These are phyloP conservation scores for Manis pentadactyla DNA, from an alignment of 2,797 vertebrate species.

Conservation along the genomic window DNA sequence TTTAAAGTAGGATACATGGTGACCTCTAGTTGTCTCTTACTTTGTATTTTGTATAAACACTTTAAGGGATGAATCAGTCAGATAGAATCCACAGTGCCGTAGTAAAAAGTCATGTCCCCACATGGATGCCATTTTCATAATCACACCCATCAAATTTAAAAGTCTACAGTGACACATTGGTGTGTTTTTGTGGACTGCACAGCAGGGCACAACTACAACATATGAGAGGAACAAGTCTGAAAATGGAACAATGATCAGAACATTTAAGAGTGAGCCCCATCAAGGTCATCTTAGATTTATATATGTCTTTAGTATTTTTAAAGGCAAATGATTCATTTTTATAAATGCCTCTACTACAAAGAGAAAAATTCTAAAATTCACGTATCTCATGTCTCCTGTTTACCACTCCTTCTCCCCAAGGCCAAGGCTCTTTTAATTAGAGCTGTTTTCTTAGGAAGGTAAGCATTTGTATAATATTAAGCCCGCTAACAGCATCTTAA, in stretches of 20 bases:
- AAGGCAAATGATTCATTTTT: background rate
- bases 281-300: background rate
- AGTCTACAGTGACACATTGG: rapidly evolving
- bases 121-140: background rate
- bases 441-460: background rate
- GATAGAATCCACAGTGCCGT: background rate
- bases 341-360: background rate
- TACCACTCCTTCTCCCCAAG: background rate
- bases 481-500: background rate
- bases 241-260: background rate
- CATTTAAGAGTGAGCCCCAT: background rate
- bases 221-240: rapidly evolving
- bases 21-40: background rate
- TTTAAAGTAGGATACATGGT: background rate
- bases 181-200: background rate
- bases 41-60: background rate
- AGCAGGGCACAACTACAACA: no score
- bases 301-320: background rate
- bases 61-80: background rate
- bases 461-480: background rate
- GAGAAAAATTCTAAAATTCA: background rate
- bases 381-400: background rate
- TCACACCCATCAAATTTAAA: rapidly evolving
- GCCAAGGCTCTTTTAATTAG: background rate
- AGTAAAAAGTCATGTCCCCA: background rate